Conservation (phyloP, 1,140 invertebrate species). For the Archivesica marissinica region DNA sequence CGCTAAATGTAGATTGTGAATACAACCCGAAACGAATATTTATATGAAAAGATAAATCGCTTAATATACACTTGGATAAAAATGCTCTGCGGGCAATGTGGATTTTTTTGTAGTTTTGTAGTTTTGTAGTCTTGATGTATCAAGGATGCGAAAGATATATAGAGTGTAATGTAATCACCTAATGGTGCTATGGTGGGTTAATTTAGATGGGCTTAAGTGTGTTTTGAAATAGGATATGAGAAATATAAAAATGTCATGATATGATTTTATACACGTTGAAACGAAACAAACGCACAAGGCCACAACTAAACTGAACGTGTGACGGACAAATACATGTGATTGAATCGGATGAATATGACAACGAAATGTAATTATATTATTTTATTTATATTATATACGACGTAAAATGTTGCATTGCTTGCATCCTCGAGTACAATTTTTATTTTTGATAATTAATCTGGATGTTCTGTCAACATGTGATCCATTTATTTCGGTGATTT, state of each 20-base stretch:
- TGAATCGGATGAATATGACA: no score
- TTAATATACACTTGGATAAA: not conserved
- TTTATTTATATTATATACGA: no score
- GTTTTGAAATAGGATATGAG: constrained; percentile 9
- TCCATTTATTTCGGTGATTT: no score
- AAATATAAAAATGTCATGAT: constrained; percentile 30
- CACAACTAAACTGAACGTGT: no score
- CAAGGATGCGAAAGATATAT: no score
- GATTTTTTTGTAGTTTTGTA: not conserved
- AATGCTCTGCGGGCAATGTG: not conserved
- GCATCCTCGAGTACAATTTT: no score
- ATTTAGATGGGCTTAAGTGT: not conserved
- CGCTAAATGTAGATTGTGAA: not conserved
- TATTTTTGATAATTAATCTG: no score
- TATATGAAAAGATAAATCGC: not conserved
- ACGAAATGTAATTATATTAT: no score
- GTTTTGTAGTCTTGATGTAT: no score
- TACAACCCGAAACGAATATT: not conserved
- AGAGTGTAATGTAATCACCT: constrained; percentile 4
- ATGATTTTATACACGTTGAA: not conserved
- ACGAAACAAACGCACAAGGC: not conserved
- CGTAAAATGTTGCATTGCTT: no score
- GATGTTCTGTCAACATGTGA: no score
- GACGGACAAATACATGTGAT: no score
- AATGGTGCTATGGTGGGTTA: not conserved